Evolutionary conservation across 2,888 invertebrate genomes (phyloP), one percentile per base, ranked within the genome.

Genomic region (Pollenia labialis): DNA sequence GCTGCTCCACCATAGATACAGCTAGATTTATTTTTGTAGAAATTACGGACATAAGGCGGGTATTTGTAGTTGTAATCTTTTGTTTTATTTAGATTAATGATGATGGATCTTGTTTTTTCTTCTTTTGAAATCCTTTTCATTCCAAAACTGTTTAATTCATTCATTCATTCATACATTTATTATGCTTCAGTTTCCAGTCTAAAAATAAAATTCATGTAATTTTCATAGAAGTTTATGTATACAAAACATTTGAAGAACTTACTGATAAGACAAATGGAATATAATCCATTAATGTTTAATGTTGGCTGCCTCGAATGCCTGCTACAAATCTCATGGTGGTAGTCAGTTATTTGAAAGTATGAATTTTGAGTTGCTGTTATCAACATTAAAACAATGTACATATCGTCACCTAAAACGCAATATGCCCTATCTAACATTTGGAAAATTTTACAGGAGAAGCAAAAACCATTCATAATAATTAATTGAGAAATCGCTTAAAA

Each of bases 81-180:
- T 32, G 14, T 18, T 76, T 18, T 50, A 60, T 62, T 64, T 40
- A 76, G 81, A 77, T 85, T 77, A 62, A 85, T 81, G 74, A 74
- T 77, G 72, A 72, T 68, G 64, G 46, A 64, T 18, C 23, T 52
- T n/a, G 23, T 42, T 68, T 10, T 46, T 32, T 32, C 32, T 32
- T 32, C 32, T 6, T 54, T 46, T 14, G 8, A 12, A 66, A 12
- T 58, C 40, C 18, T 4, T 72, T 71, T 6, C 50, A 81, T 48
- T 54, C 62, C 23, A 50, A 50, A 32, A 32, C 32, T 58, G n/a
- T 68, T 66, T 52, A 54, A 44, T 48, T 66, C 16, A 42, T 69
- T 18, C 16, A 42, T 69, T 18, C 32, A 71, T 71, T 46, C 52
- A 11, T 9, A 32, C 32, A 32, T 58, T 48, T 16, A 48, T 16